Evolutionary conservation across 2,113 vertebrate genomes (phyloP).

Genomic region (Corythornis cristatus): DNA sequence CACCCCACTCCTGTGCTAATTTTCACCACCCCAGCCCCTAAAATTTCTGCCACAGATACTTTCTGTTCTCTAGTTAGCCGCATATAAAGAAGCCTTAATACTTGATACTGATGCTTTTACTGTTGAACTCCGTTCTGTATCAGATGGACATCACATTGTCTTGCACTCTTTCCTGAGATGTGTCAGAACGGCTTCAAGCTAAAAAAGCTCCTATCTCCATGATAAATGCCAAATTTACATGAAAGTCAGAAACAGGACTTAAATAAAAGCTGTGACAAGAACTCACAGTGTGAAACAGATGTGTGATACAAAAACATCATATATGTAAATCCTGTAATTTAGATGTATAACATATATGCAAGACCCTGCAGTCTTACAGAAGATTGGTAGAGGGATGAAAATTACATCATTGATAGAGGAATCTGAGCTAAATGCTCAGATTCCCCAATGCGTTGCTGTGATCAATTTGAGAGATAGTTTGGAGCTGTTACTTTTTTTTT

Average conservation of each 20-base stretch:
- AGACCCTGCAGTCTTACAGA: neutral
- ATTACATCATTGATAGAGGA: too few species aligned
- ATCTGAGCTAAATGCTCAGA: neutral
- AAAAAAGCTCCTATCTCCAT: neutral
- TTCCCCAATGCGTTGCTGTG: neutral
- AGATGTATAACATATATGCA: neutral
- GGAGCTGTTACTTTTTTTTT: neutral
- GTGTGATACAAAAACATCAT: neutral
- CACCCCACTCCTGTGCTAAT: neutral
- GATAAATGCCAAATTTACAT: neutral
- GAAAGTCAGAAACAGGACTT: neutral
- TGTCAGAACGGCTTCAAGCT: neutral
- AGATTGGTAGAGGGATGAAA: neutral
- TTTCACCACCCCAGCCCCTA: fast-evolving
- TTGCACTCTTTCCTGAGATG: neutral
- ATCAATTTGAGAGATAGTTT: neutral
- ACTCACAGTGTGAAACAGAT: neutral
- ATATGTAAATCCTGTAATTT: neutral
- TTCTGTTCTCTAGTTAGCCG: neutral
- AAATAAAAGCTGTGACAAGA: neutral
- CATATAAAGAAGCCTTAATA: neutral
- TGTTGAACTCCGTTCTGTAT: neutral
- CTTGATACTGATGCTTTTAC: neutral
- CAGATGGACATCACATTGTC: fast-evolving
- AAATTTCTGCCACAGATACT: neutral